phyloP scores from a whole-genome alignment of 1,140 invertebrate genomes.

The Meloidogyne hapla region DNA sequence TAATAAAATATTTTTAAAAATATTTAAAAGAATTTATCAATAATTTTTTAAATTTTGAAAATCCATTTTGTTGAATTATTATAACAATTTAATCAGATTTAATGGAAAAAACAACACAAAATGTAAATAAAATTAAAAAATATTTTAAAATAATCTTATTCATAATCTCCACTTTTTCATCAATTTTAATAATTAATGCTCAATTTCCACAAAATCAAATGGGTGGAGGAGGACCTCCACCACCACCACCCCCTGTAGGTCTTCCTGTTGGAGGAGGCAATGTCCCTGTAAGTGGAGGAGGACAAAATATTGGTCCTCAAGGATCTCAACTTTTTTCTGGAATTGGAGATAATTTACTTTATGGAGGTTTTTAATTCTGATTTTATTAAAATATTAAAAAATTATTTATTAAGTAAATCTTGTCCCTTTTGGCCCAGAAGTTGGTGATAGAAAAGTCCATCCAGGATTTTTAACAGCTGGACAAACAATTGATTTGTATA shows the following conservation, averaged over 20 bases:
- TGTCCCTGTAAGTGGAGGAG: conserved; percentile 6
- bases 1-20: too few relatives aligned
- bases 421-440: conserved; percentile 61
- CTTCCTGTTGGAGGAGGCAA: conserved; percentile 13
- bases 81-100: neutral
- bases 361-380: conserved; percentile 33
- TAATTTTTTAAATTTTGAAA: too few relatives aligned
- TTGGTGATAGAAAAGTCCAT: conserved; percentile 57
- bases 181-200: neutral
- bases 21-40: too few relatives aligned
- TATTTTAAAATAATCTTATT: neutral
- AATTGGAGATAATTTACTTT: conserved; percentile 51
- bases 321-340: conserved; percentile 48
- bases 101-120: neutral
- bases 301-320: conserved; percentile 33
- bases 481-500: conserved; percentile 62
- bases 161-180: neutral
- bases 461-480: conserved; percentile 62
- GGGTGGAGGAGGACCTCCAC: conserved; percentile 6
- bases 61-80: too few relatives aligned
- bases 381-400: conserved; percentile 14
- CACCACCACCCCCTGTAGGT: neutral
- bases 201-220: conserved; percentile 36
- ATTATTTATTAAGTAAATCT: conserved; percentile 47
- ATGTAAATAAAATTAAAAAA: neutral